Evolutionary conservation across 2,797 vertebrate genomes (phyloP), one percentile per base, ranked within the genome.

Genomic region (Danio jaintianensis): DNA sequence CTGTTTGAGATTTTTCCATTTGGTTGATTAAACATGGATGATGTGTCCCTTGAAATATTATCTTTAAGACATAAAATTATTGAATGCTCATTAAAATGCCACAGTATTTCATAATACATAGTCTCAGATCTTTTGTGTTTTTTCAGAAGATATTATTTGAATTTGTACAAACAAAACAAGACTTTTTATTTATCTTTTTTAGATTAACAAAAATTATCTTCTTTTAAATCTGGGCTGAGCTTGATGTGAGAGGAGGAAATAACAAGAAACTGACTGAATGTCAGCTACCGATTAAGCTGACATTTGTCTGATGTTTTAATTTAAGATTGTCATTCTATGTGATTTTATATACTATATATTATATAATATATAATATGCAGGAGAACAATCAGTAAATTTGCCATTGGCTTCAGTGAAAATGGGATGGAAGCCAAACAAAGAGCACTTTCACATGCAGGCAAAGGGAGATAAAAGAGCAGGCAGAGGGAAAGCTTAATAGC

Each of bases 141-240:
- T 8, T 45, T 16, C 13, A 67, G 20, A 48, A 67, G 13, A 48
- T 9, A 50, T 16, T 2, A 36, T 20, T 66, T 6, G 5, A 38
- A 70, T 69, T 52, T 53, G 29, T n/a, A 22, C 12, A 29, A 59
- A 59, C n/a, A n/a, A n/a, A n/a, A n/a, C n/a, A n/a, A n/a, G n/a
- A n/a, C n/a, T n/a, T n/a, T n/a, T n/a, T n/a, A n/a, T n/a, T n/a
- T n/a, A n/a, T n/a, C n/a, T n/a, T 56, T 56, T 55, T 55, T 20
- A 55, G 8, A 18, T 55, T 6, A 55, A 20, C 48, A 50, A 50
- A 68, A 20, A 36, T 2, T 36, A 22, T 62, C 6, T 29, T 1
- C 29, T 29, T 29, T 29, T 12, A 42, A 52, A 8, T 7, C 45
- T 63, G 45, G 50, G 7, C 10, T 16, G 38, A 43, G 18, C 59